Evolutionary conservation across 1,140 invertebrate species (phyloP), one percentile per base, ranked within the genome.

Genomic region (Heliothis virescens): DNA sequence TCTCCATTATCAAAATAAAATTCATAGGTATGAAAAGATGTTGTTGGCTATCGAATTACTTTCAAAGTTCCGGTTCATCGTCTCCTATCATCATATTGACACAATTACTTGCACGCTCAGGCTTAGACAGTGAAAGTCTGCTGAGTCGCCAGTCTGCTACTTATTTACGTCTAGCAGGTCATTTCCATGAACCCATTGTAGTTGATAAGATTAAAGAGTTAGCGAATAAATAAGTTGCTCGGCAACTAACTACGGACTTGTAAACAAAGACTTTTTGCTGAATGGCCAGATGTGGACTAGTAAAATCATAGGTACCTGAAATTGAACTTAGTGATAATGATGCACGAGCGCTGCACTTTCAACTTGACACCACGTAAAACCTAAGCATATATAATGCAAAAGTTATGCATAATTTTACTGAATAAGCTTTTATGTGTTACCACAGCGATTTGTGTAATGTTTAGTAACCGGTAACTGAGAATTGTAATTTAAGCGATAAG

Each of bases 101-200:
- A 78, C 75, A 59, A 72, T 78, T 78, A 65, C 60, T 63, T 63
- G 48, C 74, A 77, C 60, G 74, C 60, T 77, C 50, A n/a, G 48
- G 50, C 75, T 78, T 78, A 78, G 55, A 47, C 52, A 72, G 74
- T 77, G 78, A 79, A 77, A 81, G 67, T 77, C 26, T 12, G 73
- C 79, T 52, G 73, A 77, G 26, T 77, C 9, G 47, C 65, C 79
- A 77, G 79, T 62, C 65, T 72, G 59, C 48, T 59, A 53, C 79
- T 67, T 82, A 82, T 73, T 82, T 82, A 82, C 53, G 75, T 82
- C 80, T 79, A 75, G 47, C 73, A 76, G 71, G 77, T 79, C 73
- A 76, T 57, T 82, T 82, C 81, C 65, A 76, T 82, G 81, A 82
- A 82, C 77, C 59, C 77, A 41, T 73, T 78, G 63, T 53, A 69